A percentile compares a stretch with the other conserved stretches of the same genome.
Conservation (phyloP, 2,113 vertebrate species). For the Myocastor coypus region DNA sequence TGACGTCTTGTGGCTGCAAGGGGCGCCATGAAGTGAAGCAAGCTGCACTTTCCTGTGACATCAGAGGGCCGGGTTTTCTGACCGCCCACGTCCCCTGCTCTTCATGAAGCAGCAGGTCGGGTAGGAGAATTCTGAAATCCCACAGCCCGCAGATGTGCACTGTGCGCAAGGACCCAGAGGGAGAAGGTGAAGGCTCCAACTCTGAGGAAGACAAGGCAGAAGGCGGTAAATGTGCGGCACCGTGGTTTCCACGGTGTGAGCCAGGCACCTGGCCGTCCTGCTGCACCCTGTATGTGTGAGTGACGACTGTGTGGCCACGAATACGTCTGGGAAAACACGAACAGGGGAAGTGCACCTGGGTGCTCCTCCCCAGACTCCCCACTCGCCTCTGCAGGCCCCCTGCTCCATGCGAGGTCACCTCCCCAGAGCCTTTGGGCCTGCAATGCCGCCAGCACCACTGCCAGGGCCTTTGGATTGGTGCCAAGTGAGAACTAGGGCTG, state of each 20-base stretch:
- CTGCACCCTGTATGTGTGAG: neutral
- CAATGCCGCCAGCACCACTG: too few species aligned
- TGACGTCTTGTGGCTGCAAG: slow-evolving; percentile 69
- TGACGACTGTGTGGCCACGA: neutral
- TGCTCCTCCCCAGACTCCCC: neutral
- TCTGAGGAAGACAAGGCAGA: neutral
- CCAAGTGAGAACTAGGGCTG: neutral
- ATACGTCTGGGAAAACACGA: neutral
- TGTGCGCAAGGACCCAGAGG: neutral
- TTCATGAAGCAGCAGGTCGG: neutral
- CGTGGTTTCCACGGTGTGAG: neutral
- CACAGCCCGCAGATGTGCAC: too few species aligned
- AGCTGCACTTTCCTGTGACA: neutral
- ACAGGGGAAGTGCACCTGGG: neutral
- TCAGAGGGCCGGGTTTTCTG: neutral
- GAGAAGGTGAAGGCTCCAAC: neutral
- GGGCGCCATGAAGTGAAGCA: slow-evolving; percentile 49
- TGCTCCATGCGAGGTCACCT: neutral
- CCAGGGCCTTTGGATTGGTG: neutral
- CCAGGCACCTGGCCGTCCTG: too few species aligned
- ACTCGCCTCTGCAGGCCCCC: neutral
- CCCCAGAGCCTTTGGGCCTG: neutral
- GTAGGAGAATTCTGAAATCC: neutral
- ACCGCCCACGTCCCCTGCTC: neutral
- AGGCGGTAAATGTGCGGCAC: neutral